These are phyloP conservation scores for Drosophila ercepeae DNA, from an alignment of 1,140 invertebrate species.

Conservation along the genomic window DNA sequence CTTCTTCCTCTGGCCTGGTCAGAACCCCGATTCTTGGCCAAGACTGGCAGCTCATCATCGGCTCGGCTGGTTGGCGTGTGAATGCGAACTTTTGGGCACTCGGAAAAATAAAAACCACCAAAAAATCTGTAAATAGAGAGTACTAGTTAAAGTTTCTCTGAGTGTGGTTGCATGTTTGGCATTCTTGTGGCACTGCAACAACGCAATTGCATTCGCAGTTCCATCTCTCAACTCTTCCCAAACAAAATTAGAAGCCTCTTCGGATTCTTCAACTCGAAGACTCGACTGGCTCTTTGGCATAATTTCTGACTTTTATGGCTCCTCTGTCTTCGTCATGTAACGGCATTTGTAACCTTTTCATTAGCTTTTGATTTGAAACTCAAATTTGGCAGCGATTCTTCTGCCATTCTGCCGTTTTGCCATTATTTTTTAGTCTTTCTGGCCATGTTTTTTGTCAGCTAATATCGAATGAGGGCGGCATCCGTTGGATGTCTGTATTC, in stretches of 20 bases:
- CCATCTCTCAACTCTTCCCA: background rate
- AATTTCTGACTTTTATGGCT: conserved; percentile 56
- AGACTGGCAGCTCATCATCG: conserved; percentile 70
- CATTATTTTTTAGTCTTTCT: conserved; percentile 11
- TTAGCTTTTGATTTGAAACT: conserved; percentile 76
- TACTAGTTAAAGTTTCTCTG: background rate
- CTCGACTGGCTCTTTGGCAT: conserved; percentile 46
- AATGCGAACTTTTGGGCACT: conserved; percentile 44
- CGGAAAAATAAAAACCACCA: too few species aligned
- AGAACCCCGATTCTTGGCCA: conserved; percentile 7
- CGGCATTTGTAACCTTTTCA: conserved; percentile 78
- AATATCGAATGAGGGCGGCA: conserved; percentile 57
- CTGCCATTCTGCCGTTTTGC: conserved; percentile 20
- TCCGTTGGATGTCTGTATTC: conserved; percentile 22
- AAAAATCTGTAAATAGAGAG: background rate
- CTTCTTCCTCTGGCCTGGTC: background rate
- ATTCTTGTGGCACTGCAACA: conserved; percentile 43
- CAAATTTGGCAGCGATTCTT: conserved; percentile 59
- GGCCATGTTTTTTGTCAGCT: conserved; percentile 61
- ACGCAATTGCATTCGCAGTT: conserved; percentile 1
- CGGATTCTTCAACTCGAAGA: background rate
- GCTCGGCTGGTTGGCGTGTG: conserved; percentile 72
- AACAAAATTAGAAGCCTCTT: conserved; percentile 58
- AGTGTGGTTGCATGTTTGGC: conserved; percentile 53
- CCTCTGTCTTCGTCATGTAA: conserved; percentile 30